Evolutionary conservation across 2,888 invertebrate species (phyloP).

Genomic region (Nomada flava): DNA sequence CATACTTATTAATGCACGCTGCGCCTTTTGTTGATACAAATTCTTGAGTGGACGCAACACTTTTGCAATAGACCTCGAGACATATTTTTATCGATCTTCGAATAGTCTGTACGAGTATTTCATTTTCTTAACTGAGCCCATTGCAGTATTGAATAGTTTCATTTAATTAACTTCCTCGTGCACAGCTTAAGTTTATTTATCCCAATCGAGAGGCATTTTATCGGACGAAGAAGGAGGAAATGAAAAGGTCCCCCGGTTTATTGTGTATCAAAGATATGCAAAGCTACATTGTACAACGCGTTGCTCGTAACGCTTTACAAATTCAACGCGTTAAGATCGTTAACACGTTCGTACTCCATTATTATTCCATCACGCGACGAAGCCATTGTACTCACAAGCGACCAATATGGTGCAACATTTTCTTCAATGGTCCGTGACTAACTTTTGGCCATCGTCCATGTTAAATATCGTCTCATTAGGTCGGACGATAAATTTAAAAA

Average conservation of each 20-base stretch:
- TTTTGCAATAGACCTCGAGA: not conserved
- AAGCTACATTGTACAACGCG: not conserved
- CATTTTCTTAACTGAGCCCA: too few relatives aligned
- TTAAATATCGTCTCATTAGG: constrained; percentile 14
- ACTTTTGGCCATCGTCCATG: constrained; percentile 53
- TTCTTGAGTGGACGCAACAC: not conserved
- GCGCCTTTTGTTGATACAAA: not conserved
- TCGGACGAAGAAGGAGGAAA: too few relatives aligned
- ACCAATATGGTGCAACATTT: constrained; percentile 37
- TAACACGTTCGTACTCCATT: not conserved
- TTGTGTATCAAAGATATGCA: not conserved
- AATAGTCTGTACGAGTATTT: too few relatives aligned
- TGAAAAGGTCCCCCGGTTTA: not conserved
- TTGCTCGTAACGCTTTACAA: not conserved
- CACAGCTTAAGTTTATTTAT: too few relatives aligned
- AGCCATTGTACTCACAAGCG: constrained; percentile 15
- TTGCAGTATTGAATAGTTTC: not conserved
- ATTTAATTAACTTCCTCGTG: not conserved
- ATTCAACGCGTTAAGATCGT: not conserved
- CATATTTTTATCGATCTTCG: too few relatives aligned
- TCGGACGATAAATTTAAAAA: constrained; percentile 25
- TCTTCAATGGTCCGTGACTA: constrained; percentile 31
- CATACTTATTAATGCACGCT: not conserved
- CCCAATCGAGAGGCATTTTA: too few relatives aligned
- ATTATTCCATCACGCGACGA: constrained; percentile 1